Percentiles rank a stretch among this genome's conserved stretches.
These are phyloP conservation scores for Palythoa grandis DNA, from an alignment of 92 coral and sea anemone genomes.

Conservation along the genomic window DNA sequence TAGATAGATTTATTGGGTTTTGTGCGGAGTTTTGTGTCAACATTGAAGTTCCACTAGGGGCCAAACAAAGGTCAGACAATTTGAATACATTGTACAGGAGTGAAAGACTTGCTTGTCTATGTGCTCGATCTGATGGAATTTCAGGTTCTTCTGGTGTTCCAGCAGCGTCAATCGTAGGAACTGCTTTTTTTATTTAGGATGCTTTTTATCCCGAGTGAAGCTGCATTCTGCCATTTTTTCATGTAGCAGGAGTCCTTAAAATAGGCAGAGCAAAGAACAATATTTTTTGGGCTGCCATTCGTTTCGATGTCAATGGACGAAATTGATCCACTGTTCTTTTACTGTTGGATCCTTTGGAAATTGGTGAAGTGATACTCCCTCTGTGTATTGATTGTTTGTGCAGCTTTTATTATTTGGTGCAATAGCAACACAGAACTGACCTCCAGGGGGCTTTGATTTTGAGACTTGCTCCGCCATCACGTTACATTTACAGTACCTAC, in stretches of 20 bases:
- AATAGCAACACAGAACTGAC: constrained; percentile 3
- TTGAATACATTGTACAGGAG: constrained; percentile 34
- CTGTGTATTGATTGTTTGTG: constrained; percentile 25
- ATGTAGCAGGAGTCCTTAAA: constrained; percentile 41
- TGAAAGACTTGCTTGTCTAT: constrained; percentile 38
- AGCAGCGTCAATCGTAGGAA: constrained; percentile 45
- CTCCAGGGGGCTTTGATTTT: background rate
- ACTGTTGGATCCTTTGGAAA: constrained; percentile 22
- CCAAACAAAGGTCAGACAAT: constrained; percentile 13
- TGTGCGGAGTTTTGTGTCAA: constrained; percentile 31
- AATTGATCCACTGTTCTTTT: constrained; percentile 29
- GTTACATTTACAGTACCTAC: background rate
- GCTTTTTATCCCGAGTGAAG: constrained; percentile 33
- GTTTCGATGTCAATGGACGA: constrained; percentile 22
- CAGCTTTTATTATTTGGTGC: background rate
- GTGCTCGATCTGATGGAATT: constrained; percentile 35
- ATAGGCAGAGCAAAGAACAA: constrained; percentile 43
- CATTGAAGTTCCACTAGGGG: background rate
- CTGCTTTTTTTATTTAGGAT: constrained; percentile 22
- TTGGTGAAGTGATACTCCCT: constrained; percentile 32
- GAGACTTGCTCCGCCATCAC: constrained; percentile 17
- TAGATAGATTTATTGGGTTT: constrained; percentile 10
- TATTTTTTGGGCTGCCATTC: constrained; percentile 29
- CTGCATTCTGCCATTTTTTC: constrained; percentile 35
- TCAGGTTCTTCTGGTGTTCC: constrained; percentile 28